phyloP scores from a whole-genome alignment of 2,888 invertebrate genomes.

The Nebria brevicollis region DNA sequence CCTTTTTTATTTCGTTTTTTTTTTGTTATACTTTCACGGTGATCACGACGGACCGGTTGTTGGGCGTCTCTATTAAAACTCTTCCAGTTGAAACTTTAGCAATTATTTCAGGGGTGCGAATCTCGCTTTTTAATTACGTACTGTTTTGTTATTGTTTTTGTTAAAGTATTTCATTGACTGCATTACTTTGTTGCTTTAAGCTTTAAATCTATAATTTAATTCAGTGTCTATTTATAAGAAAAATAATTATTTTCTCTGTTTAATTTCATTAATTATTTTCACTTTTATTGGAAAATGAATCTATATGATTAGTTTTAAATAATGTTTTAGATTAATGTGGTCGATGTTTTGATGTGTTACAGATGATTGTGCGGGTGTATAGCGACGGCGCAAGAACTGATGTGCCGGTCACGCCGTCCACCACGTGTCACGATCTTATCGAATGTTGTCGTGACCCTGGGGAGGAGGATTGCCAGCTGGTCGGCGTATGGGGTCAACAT shows the following conservation, averaged over 20 bases:
- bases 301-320: no score
- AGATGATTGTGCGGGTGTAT: conserved; percentile 77
- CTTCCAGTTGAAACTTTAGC: conserved; percentile 8
- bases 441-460: conserved; percentile 75
- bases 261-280: no score
- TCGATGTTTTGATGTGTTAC: conserved; percentile 52
- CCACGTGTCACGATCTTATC: conserved; percentile 71
- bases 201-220: no score
- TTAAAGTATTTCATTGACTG: no score
- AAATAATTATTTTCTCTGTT: no score
- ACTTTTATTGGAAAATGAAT: no score
- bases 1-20: no score
- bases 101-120: neutral
- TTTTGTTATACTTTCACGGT: no score
- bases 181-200: no score
- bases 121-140: conserved; percentile 7
- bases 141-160: conserved; percentile 5
- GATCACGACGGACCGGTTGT: no score
- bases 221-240: no score
- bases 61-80: conserved; percentile 8
- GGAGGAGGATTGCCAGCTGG: conserved; percentile 71
- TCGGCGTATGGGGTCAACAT: conserved; percentile 68
- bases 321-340: neutral
- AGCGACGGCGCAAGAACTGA: conserved; percentile 67
- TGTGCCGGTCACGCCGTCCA: conserved; percentile 74